Evolutionary conservation across 2,113 vertebrate species (phyloP), one percentile per base, ranked within the genome.

Genomic region (Corythornis vintsioides): DNA sequence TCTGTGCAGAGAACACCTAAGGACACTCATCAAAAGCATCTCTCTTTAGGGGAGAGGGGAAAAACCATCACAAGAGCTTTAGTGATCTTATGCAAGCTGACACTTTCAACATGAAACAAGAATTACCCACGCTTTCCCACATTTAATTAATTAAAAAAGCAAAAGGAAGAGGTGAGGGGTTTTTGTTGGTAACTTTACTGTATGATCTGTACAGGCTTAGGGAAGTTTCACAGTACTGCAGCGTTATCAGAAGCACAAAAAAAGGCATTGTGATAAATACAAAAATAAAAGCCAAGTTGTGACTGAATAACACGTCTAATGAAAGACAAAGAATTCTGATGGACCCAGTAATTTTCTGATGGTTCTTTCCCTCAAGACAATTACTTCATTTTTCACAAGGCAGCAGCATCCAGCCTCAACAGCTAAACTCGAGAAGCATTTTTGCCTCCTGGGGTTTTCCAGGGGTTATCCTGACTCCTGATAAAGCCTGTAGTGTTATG

Each of bases 401-500:
- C 78, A 79, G 57, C 72, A 92, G 56, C 93, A 94, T 88, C 83
- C 83, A 89, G 82, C 75, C 84, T 89, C 93, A 94, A 89, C 83
- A 92, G 90, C 91, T 28, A 93, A 94, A 94, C 93, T 86, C 91
- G 89, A 96, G 69, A 95, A 75, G 96, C 86, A 94, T 95, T 96
- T 97, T 60, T 96, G 93, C 96, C 96, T 93, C 72, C 79, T 92
- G 83, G 92, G 92, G 77, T 91, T 96, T 93, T 96, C 80, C 59
- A 82, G 81, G 79, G 91, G 88, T 93, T 96, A 79, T 70, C 95
- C n/a, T 94, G 88, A 52, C 83, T 64, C 22, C 86, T 95, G 95
- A 97, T 96, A 97, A 97, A 96, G 96, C 91, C 73, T 35, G 69
- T 73, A 97, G 95, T 96, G 96, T 97, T 97, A 79, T 9, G 48